These are phyloP conservation scores for Cheilosia scutellata DNA, from an alignment of 2,888 invertebrate species.

Conservation along the genomic window DNA sequence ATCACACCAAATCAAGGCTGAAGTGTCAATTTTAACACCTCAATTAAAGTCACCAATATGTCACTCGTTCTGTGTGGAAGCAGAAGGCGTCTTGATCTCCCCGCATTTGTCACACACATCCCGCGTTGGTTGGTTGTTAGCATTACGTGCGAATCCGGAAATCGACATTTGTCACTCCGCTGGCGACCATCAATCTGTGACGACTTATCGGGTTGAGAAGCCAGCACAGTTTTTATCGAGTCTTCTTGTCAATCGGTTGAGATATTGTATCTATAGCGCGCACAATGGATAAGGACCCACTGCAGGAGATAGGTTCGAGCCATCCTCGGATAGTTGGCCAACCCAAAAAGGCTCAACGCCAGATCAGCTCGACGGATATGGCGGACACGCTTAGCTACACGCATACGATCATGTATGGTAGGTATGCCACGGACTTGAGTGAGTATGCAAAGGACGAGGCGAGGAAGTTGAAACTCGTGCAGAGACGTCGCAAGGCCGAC, in stretches of 20 bases:
- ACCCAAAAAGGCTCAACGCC: constrained; percentile 8
- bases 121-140: neutral
- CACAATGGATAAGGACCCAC: constrained; percentile 48
- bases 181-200: constrained; percentile 12
- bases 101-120: neutral
- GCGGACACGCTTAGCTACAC: constrained; percentile 81
- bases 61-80: constrained; percentile 15
- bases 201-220: constrained; percentile 1
- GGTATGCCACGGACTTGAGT: constrained; percentile 93
- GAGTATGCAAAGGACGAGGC: constrained; percentile 97
- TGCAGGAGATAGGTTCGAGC: constrained; percentile 10
- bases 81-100: constrained; percentile 1
- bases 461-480: constrained; percentile 89
- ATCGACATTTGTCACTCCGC: constrained; percentile 16
- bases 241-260: constrained; percentile 16
- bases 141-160: neutral
- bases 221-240: constrained; percentile 40
- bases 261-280: neutral
- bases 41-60: constrained; percentile 22
- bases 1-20: constrained; percentile 48
- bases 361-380: constrained; percentile 64
- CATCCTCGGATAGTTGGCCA: constrained; percentile 27
- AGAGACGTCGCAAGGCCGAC: constrained; percentile 89
- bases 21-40: constrained; percentile 59
- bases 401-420: constrained; percentile 84